Percentiles rank a stretch among this genome's conserved stretches.
Conservation (phyloP, 2,888 invertebrate genomes). For the Dolichopus griseipennis region DNA sequence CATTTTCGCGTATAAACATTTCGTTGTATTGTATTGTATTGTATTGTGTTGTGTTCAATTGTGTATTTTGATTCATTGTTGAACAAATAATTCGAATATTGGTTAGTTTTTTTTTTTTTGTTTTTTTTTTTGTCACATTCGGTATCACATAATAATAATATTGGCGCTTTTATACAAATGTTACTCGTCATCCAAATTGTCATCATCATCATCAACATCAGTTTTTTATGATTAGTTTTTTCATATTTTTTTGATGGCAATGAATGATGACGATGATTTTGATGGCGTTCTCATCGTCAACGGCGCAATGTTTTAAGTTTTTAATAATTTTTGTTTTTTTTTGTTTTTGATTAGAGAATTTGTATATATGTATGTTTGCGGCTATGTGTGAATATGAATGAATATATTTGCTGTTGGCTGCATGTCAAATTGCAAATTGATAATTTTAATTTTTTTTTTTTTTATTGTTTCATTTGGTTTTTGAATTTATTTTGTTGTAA, state of each 20-base stretch:
- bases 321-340: background rate
- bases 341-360: background rate
- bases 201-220: background rate
- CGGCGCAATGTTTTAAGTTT: background rate
- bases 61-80: background rate
- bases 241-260: background rate
- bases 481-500: background rate
- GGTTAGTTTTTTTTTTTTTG: too few relatives aligned
- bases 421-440: conserved; percentile 1
- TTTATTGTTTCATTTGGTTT: too few relatives aligned
- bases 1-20: too few relatives aligned
- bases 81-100: background rate
- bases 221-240: background rate
- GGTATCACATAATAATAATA: background rate
- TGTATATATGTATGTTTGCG: background rate
- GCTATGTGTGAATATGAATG: background rate
- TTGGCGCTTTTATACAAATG: conserved; percentile 6
- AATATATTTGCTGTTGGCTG: background rate
- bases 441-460: background rate
- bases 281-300: background rate
- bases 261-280: background rate
- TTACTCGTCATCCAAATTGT: background rate
- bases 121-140: too few relatives aligned
- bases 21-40: too few relatives aligned
- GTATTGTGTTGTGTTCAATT: background rate